Conservation (phyloP, 2,888 invertebrate genomes). For the Thumatha senex region DNA sequence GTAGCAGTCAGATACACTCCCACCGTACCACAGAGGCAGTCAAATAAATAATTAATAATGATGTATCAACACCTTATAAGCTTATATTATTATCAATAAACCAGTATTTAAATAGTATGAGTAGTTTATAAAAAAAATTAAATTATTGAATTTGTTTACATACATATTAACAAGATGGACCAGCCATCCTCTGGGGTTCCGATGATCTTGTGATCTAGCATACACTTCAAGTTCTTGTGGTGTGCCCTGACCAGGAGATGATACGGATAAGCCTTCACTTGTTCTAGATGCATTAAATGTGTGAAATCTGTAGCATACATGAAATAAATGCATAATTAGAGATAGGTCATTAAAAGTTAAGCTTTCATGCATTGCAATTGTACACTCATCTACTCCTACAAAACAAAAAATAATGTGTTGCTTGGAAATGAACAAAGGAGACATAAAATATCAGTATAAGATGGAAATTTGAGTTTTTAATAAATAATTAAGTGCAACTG, state of each 20-base stretch:
- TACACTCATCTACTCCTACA: too few relatives aligned
- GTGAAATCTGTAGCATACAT: conserved; percentile 86
- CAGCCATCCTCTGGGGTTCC: conserved; percentile 96
- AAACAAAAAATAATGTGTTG: too few relatives aligned
- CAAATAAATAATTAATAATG: too few relatives aligned
- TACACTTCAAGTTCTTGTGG: conserved; percentile 77
- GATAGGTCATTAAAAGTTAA: neutral
- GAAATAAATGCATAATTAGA: neutral
- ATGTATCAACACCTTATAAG: too few relatives aligned
- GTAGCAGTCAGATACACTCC: too few relatives aligned
- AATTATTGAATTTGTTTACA: conserved; percentile 29
- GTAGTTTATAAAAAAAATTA: neutral
- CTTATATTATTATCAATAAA: too few relatives aligned
- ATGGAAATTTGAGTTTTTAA: too few relatives aligned
- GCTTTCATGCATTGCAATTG: too few relatives aligned
- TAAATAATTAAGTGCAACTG: too few relatives aligned
- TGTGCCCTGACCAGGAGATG: conserved; percentile 80
- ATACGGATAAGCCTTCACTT: conserved; percentile 84
- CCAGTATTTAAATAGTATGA: neutral
- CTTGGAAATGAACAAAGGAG: too few relatives aligned
- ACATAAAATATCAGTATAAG: too few relatives aligned
- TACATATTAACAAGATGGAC: conserved; percentile 96
- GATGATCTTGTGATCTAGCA: conserved; percentile 90
- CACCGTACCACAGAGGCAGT: too few relatives aligned
- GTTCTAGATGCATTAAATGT: conserved; percentile 91